Percentiles rank a stretch among this genome's conserved stretches.
These are phyloP conservation scores for Pygoscelis adeliae DNA, from an alignment of 2,113 vertebrate genomes.

Conservation along the genomic window DNA sequence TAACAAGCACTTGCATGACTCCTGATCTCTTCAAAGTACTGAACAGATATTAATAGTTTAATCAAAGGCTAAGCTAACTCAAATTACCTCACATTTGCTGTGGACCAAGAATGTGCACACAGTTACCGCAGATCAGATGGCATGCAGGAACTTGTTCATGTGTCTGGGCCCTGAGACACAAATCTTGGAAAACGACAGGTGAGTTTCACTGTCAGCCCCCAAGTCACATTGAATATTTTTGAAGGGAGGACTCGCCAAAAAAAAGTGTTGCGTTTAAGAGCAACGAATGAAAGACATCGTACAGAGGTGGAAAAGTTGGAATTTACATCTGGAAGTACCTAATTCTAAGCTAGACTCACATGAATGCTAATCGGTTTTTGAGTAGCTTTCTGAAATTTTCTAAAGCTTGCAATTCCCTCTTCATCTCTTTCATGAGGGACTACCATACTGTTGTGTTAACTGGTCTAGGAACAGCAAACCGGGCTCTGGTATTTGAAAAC, in stretches of 20 bases:
- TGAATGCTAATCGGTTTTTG: background rate
- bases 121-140: conserved; percentile 44
- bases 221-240: background rate
- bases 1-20: background rate
- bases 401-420: background rate
- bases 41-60: conserved; percentile 65
- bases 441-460: background rate
- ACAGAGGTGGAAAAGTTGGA: background rate
- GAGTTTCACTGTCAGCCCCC: background rate
- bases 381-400: background rate
- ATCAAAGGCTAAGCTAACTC: conserved; percentile 66
- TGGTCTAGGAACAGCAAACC: background rate
- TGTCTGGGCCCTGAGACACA: conserved; percentile 6
- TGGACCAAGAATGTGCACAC: conserved; percentile 35
- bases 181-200: conserved; percentile 65
- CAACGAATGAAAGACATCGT: background rate
- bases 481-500: background rate
- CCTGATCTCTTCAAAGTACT: conserved; percentile 38
- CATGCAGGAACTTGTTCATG: conserved; percentile 19
- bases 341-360: background rate
- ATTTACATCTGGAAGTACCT: background rate
- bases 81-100: conserved; percentile 66
- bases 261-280: background rate
- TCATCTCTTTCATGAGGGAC: background rate
- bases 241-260: background rate